These are phyloP conservation scores for Polydesmus complanatus DNA, from an alignment of 2,888 invertebrate species.

Conservation along the genomic window DNA sequence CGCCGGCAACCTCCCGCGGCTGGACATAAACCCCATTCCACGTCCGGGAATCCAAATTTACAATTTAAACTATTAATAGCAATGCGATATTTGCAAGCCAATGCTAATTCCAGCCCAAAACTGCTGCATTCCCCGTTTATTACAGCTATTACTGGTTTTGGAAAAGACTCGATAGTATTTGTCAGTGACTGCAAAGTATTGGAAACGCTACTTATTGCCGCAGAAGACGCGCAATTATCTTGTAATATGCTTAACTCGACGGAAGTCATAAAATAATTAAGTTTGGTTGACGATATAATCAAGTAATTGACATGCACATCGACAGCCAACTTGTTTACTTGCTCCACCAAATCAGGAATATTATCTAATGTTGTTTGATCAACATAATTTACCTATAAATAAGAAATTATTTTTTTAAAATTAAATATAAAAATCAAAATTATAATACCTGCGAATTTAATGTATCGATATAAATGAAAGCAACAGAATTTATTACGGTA, in stretches of 20 bases:
- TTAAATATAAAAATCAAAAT: not conserved
- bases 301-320: conserved; percentile 67
- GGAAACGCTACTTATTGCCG: conserved; percentile 59
- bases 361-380: conserved; percentile 66
- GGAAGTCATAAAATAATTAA: conserved; percentile 85
- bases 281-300: conserved; percentile 89
- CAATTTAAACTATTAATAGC: conserved; percentile 90
- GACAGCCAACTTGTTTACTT: conserved; percentile 43
- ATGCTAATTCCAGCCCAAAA: conserved; percentile 84
- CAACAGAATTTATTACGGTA: conserved; percentile 68
- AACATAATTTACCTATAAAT: conserved; percentile 71
- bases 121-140: conserved; percentile 93
- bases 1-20: conserved; percentile 94
- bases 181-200: conserved; percentile 70
- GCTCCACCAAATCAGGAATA: conserved; percentile 54
- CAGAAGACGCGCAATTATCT: conserved; percentile 61
- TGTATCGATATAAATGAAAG: conserved; percentile 71
- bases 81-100: conserved; percentile 90
- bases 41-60: conserved; percentile 80
- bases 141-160: conserved; percentile 87
- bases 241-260: conserved; percentile 68
- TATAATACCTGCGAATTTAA: conserved; percentile 62
- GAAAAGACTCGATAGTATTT: conserved; percentile 58
- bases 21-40: conserved; percentile 90
- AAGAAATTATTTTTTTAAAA: not conserved